phyloP scores from a whole-genome alignment of 2,888 invertebrate genomes.

The Sarcophaga variegata region DNA sequence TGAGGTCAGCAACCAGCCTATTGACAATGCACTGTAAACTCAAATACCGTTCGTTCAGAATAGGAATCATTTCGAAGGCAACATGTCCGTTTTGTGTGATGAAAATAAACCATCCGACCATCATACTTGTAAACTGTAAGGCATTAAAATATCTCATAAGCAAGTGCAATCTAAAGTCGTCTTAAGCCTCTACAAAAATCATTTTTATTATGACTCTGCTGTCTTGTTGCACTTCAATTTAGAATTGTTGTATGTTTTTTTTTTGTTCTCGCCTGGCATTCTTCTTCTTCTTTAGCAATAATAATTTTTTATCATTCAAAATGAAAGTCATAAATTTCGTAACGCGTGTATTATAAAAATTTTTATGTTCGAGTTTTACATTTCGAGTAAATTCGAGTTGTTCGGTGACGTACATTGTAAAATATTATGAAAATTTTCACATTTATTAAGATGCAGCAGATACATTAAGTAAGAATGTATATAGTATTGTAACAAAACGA shows the following conservation, averaged over 20 bases:
- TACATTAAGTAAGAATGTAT: constrained; percentile 10
- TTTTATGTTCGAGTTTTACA: constrained; percentile 74
- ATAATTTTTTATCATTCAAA: constrained; percentile 5
- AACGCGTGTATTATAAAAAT: constrained; percentile 77
- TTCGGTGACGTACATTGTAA: constrained; percentile 26
- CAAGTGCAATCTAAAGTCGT: too few relatives aligned
- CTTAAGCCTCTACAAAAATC: too few relatives aligned
- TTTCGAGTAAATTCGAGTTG: constrained; percentile 1
- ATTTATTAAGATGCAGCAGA: constrained; percentile 9
- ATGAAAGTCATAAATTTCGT: constrained; percentile 76
- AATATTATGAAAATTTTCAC: constrained; percentile 17
- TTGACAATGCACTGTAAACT: too few relatives aligned
- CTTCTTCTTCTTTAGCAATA: not conserved
- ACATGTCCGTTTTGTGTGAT: too few relatives aligned
- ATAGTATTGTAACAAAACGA: not conserved
- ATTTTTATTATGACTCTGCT: too few relatives aligned
- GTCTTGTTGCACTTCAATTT: not conserved
- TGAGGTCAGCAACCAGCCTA: too few relatives aligned
- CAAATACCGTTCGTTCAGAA: too few relatives aligned
- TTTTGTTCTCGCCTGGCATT: too few relatives aligned
- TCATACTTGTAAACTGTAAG: too few relatives aligned
- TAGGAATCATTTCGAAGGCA: too few relatives aligned
- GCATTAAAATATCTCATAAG: too few relatives aligned
- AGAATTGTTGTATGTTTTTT: not conserved
- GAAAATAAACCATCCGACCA: too few relatives aligned